Evolutionary conservation across 2,113 vertebrate species (phyloP).

Genomic region (Rousettus leschenaultii): DNA sequence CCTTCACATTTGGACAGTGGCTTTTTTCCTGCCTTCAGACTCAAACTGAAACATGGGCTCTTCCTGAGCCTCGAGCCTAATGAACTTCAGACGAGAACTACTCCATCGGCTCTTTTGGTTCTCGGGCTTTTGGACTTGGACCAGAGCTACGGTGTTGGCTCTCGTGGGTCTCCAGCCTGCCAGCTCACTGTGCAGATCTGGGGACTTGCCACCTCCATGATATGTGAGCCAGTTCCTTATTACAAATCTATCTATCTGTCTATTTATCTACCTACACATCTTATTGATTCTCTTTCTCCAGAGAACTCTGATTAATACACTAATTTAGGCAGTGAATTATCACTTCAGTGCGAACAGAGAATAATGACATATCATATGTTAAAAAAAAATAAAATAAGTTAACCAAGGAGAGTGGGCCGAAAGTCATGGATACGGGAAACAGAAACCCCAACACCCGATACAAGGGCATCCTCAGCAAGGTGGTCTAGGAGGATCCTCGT

Average conservation of each 20-base stretch:
- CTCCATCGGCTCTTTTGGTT: not conserved
- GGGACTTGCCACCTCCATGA: not conserved
- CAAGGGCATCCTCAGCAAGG: not conserved
- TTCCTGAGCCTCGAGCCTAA: not conserved
- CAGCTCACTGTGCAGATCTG: not conserved
- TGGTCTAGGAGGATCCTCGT: not conserved
- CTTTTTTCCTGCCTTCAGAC: not conserved
- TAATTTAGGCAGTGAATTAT: not conserved
- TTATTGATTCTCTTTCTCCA: not conserved
- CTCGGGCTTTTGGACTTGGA: not conserved
- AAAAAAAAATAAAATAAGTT: too few relatives aligned
- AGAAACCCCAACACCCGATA: not conserved
- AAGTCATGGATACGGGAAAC: not conserved
- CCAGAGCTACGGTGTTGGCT: not conserved
- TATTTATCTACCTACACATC: not conserved
- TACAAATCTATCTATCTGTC: not conserved
- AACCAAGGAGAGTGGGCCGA: not conserved
- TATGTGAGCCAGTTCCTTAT: not conserved
- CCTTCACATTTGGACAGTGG: not conserved
- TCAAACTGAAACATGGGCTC: not conserved
- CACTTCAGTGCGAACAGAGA: not conserved
- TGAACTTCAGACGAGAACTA: not conserved
- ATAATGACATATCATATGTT: not conserved
- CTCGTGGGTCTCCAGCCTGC: not conserved
- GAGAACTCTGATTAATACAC: not conserved